Evolutionary conservation across 1,140 invertebrate genomes (phyloP), one percentile per base, ranked within the genome.

Genomic region (Pseudachorutes palmiensis): DNA sequence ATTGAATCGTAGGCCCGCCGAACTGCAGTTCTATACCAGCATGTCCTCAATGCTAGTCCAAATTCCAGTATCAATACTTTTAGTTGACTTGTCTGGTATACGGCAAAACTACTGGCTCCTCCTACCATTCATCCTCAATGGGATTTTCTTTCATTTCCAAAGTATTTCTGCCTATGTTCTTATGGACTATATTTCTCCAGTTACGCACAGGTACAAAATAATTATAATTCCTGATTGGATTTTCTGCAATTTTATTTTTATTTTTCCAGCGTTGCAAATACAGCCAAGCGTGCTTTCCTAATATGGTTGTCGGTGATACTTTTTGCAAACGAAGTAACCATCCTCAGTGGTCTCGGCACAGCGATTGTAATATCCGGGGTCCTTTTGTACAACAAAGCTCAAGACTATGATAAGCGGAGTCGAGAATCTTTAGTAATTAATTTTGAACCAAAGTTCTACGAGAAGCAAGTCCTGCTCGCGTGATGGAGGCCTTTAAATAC

Each of bases 71-170:
- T 84, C 86, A 72, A 79, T 88, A 68, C 78, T 90, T 45, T 76
- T 91, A 67, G 82, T 91, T 64, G 86, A 90, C 78, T 74, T 86
- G 62, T 74, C 79, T 49, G 76, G 80, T 29, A 76, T 84, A 1
- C 65, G 72, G 41, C 51, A 73, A 68, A 75, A 84, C 78, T 75
- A 76, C 74, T 81, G 81, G 65, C 75, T 88, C 66, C 76, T 89
- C 5, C 76, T 82, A 32, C 83, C 83, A 45, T 86, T 88, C 75
- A 76, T 89, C 30, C 76, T 91, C 1, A 90, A 91, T 79, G 90
- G 90, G 63, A 75, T 91, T 3, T 90, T 89, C 77, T 92, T 91
- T 77, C 90, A 92, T 78, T 89, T 88, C 76, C 90, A 92, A 84
- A 90, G 88, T 78, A 89, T 92, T 74, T 88, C 88, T 64, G 90